Conservation (phyloP, 2,797 vertebrate species). For the Myiothlypis chrysogaster region DNA sequence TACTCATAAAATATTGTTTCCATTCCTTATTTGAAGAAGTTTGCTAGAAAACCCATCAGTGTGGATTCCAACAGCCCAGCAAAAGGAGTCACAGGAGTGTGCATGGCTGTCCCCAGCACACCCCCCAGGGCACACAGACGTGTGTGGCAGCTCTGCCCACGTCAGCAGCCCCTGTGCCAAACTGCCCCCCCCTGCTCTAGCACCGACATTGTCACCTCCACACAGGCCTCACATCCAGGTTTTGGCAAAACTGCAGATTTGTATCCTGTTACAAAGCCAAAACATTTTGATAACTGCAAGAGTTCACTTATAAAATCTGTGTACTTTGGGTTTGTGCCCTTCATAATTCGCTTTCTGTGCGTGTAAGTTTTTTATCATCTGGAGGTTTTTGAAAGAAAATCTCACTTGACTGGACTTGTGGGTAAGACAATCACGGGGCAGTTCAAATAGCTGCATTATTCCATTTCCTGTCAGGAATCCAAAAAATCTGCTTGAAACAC, state of each 20-base stretch:
- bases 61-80: background rate
- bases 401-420: background rate
- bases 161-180: background rate
- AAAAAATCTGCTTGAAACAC: conserved; percentile 23
- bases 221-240: background rate
- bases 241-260: background rate
- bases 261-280: background rate
- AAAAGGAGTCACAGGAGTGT: background rate
- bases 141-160: background rate
- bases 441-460: background rate
- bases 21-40: background rate
- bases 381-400: background rate
- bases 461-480: conserved; percentile 8
- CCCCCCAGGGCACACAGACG: background rate
- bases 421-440: background rate
- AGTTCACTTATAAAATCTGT: background rate
- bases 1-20: background rate
- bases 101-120: fast-evolving
- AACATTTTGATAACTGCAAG: background rate
- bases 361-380: background rate
- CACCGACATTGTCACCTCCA: background rate
- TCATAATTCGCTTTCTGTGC: background rate
- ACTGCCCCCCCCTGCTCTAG: background rate
- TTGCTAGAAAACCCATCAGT: background rate
- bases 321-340: background rate